These are phyloP conservation scores for Triops cancriformis DNA, from an alignment of 1,140 invertebrate species.

Conservation along the genomic window DNA sequence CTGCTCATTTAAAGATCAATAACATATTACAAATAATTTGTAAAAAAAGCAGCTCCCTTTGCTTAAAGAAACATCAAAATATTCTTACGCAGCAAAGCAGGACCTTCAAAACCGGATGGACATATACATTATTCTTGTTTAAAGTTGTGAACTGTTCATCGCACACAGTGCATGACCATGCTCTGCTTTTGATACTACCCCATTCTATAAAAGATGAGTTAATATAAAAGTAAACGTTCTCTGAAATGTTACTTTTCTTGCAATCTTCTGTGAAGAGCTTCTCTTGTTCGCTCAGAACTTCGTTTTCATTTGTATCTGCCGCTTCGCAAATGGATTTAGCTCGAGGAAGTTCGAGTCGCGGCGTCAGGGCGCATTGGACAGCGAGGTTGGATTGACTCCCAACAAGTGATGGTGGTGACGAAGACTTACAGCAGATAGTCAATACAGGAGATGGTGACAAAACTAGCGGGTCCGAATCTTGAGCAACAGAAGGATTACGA, in stretches of 20 bases:
- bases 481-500: neutral
- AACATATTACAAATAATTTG: neutral
- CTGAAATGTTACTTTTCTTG: neutral
- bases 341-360: neutral
- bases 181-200: neutral
- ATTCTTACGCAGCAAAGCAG: conserved; percentile 59
- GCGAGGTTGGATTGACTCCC: too few relatives aligned
- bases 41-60: too few relatives aligned
- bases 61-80: too few relatives aligned
- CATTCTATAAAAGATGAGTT: neutral
- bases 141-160: neutral
- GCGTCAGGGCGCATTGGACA: too few relatives aligned
- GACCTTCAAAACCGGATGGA: conserved; percentile 67
- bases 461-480: too few relatives aligned
- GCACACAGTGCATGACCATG: neutral
- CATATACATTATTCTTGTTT: conserved; percentile 46
- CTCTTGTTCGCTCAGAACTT: neutral
- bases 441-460: too few relatives aligned
- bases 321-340: neutral
- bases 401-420: too few relatives aligned
- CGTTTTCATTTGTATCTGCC: neutral
- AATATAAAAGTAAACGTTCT: neutral
- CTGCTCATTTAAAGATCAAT: conserved; percentile 36
- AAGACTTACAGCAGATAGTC: too few relatives aligned
- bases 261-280: neutral